These are phyloP conservation scores for Nomada goodeniana DNA, from an alignment of 2,888 invertebrate genomes.

Conservation along the genomic window DNA sequence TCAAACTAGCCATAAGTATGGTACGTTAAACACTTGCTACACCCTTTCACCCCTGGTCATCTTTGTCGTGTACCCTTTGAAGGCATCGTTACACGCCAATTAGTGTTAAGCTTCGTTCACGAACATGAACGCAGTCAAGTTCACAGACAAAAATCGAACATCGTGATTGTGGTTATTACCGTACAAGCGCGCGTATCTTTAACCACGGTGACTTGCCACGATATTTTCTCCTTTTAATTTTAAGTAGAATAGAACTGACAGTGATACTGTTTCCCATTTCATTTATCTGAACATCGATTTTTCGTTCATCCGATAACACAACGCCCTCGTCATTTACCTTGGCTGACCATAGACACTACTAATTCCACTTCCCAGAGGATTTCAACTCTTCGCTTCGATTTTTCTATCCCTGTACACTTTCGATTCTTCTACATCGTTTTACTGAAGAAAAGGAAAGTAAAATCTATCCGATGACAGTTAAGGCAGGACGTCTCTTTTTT, in stretches of 20 bases:
- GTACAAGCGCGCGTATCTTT: conserved; percentile 1
- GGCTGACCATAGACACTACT: conserved; percentile 1
- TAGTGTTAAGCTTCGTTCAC: conserved; percentile 2
- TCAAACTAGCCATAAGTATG: neutral
- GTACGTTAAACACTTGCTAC: neutral
- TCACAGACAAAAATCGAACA: conserved; percentile 16
- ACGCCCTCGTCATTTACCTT: neutral
- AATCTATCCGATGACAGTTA: no score
- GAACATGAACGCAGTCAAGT: neutral
- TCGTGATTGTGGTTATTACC: neutral
- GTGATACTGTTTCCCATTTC: no score
- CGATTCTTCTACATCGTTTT: no score
- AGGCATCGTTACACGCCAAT: conserved; percentile 1
- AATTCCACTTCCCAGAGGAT: neutral
- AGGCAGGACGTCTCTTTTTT: no score
- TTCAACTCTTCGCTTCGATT: no score
- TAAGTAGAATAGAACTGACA: no score
- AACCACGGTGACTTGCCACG: neutral
- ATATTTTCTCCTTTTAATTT: neutral
- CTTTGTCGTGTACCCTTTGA: conserved; percentile 2
- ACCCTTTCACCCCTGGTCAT: neutral
- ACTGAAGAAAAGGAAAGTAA: no score
- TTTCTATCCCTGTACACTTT: no score
- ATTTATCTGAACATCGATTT: no score
- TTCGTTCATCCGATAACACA: no score